These are phyloP conservation scores for Doryteuthis pealeii DNA, from an alignment of 1,140 invertebrate species.

Conservation along the genomic window DNA sequence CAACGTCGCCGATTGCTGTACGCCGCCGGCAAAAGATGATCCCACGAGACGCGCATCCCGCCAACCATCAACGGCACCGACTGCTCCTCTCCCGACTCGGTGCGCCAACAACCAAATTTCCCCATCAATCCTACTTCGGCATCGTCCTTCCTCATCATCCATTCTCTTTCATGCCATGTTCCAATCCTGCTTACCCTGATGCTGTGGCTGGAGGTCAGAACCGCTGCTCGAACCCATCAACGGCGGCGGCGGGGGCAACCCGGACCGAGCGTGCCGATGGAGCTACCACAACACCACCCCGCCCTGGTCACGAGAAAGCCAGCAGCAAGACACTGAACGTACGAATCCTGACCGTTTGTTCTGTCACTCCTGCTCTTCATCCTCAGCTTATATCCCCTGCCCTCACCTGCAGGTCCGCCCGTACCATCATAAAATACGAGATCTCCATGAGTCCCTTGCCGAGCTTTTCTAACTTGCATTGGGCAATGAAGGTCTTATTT, in stretches of 20 bases:
- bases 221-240: neutral
- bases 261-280: neutral
- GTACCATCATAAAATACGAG: slow-evolving; percentile 5
- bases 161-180: slow-evolving; percentile 13
- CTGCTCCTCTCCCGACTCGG: slow-evolving; percentile 8
- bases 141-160: neutral
- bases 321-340: neutral
- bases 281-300: neutral
- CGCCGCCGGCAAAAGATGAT: neutral
- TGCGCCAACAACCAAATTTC: neutral
- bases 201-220: slow-evolving; percentile 8
- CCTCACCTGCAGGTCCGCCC: slow-evolving; percentile 20
- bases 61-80: slow-evolving; percentile 9
- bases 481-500: slow-evolving; percentile 43
- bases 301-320: neutral
- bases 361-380: slow-evolving; percentile 31
- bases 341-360: slow-evolving; percentile 18
- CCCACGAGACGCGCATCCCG: neutral
- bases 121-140: slow-evolving; percentile 8
- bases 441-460: slow-evolving; percentile 22
- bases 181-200: slow-evolving; percentile 19
- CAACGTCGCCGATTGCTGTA: slow-evolving; percentile 14
- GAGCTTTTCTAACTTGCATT: slow-evolving; percentile 33
- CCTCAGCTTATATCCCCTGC: slow-evolving; percentile 34
- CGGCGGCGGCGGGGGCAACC: neutral